Evolutionary conservation across 2,113 vertebrate genomes (phyloP).

Genomic region (Euleptes europaea): DNA sequence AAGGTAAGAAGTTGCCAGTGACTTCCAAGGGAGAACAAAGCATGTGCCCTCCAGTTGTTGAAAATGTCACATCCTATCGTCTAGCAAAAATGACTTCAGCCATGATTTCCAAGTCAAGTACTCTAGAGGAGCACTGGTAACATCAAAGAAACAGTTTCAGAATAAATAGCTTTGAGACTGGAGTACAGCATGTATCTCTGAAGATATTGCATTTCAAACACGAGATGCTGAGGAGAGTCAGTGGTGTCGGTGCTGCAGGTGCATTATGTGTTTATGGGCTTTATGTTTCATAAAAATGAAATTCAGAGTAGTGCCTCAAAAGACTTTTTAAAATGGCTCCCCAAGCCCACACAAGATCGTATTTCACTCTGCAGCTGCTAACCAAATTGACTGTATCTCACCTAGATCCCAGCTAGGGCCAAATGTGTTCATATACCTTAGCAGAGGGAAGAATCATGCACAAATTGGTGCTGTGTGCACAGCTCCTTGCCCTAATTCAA

Average conservation of each 20-base stretch:
- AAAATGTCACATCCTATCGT: neutral
- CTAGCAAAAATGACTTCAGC: neutral
- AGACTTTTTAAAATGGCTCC: too few relatives aligned
- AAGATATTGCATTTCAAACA: neutral
- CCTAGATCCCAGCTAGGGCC: neutral
- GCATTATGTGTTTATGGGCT: neutral
- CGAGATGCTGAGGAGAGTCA: neutral
- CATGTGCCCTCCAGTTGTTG: neutral
- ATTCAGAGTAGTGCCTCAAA: too few relatives aligned
- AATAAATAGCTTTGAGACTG: neutral
- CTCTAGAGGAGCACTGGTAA: neutral
- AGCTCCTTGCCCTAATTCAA: too few relatives aligned
- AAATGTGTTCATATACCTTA: too few relatives aligned
- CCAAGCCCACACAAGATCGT: too few relatives aligned
- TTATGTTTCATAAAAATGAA: neutral
- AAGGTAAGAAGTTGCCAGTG: neutral
- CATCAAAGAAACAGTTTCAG: neutral
- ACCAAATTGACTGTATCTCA: neutral
- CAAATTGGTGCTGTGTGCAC: too few relatives aligned
- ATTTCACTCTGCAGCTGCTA: neutral
- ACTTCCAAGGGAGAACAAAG: neutral
- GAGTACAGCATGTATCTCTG: neutral
- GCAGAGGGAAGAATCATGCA: too few relatives aligned
- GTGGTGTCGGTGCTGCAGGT: neutral
- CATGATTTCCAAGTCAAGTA: neutral